Base-by-base conservation (phyloP, 2,113 vertebrate genomes). In the Cynopterus brachyotis region DNA sequence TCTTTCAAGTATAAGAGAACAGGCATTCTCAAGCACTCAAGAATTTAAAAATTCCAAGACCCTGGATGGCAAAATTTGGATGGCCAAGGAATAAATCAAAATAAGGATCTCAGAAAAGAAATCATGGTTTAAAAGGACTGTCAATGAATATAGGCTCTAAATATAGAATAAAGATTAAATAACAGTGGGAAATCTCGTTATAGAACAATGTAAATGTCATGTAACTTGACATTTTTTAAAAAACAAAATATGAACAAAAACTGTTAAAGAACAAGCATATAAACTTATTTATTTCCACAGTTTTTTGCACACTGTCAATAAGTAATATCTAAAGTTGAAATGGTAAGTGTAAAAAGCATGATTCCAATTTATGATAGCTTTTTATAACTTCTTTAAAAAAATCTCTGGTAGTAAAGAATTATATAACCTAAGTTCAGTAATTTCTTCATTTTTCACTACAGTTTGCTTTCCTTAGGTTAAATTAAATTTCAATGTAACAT, bases 151-250 rank as follows among this genome's bases (percentile, higher is more conserved):
- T 22, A 79, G 15, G 60, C 37, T 88, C 55, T 50, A 78, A 76
- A 57, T 57, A 64, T 1, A 91, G 28, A 72, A 47, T 19, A 37
- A 50, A 75, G 24, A 80, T 60, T 73, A 50, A 79, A 30, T 32
- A 67, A 45, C 30, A 42, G 5, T 55, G 32, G n/a, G 40, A 80
- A 75, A 84, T 92, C n/a, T 62, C 84, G 57, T 69, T 79, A 79
- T 2, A 62, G 64, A 96, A 94, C 7, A 69, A 30, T 70, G 17
- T 47, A 80, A 55, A 66, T 8, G 16, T 75, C 72, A 67, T 45
- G 42, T 45, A 81, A 85, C 66, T 70, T 84, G 26, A 75, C 59
- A 79, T 91, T 96, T 94, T 55, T 19, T 66, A 78, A 93, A 90
- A 35, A 78, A 35, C 6, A 90, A 88, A 73, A 20, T 80, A 62